Evolutionary conservation across 2,797 vertebrate genomes (phyloP), one percentile per base, ranked within the genome.

Genomic region (Tolypeutes matacus): DNA sequence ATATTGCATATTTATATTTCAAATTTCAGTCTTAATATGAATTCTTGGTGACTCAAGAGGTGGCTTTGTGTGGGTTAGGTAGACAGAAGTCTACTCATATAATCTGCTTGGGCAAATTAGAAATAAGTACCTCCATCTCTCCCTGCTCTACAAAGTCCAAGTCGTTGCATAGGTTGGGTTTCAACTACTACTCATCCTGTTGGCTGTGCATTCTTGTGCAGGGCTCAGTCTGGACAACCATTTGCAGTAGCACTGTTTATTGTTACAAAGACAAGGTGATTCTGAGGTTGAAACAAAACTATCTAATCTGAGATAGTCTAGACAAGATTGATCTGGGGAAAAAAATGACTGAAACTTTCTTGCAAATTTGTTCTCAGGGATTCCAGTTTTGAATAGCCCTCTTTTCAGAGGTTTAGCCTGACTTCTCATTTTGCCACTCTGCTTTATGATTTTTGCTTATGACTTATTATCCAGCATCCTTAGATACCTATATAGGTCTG

Each of bases 1-100:
- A n/a, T n/a, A n/a, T n/a, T n/a, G n/a, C n/a, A n/a, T 88, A 13
- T 93, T 69, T 65, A n/a, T 77, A 77, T 86, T 92, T 93, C 29
- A 70, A 86, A 82, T 77, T 70, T 90, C 21, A 14, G 31, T 91
- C 36, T 93, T 90, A 65, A 56, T 31, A 21, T 29, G 60, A 73
- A 65, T 21, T 86, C 53, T 62, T 62, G 2, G 29, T 91, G 36
- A 62, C 31, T 83, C 11, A 67, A 67, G 29, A 49, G 56, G 73
- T 83, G 39, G 39, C 53, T 76, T 80, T 96, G 60, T 49, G 14
- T 78, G 29, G 36, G 8, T 88, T 53, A 58, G 75, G 25, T 23
- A 70, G 49, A 60, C 51, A 82, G 53, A 93, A 75, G 39, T n/a
- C 18, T 42, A 20, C 18, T 11, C 8, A 36, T 39, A 31, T 31